Conservation (phyloP, 1,140 invertebrate genomes). For the Euura lappo region DNA sequence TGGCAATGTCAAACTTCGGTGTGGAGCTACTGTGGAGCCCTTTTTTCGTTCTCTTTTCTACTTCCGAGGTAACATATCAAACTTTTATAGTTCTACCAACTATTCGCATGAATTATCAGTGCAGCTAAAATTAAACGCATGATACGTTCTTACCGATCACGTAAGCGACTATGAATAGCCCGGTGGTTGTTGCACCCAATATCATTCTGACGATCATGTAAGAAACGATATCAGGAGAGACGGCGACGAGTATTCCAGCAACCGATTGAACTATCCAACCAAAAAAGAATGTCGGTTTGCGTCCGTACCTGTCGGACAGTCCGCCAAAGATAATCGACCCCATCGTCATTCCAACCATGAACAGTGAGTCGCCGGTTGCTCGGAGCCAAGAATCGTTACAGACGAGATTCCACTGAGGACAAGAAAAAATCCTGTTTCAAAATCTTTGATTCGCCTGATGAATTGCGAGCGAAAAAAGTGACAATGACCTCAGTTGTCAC, state of each 20-base stretch:
- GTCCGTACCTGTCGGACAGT: conserved; percentile 70
- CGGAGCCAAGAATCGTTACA: conserved; percentile 67
- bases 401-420: conserved; percentile 69
- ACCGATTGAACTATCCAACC: conserved; percentile 68
- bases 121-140: background rate
- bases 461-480: background rate
- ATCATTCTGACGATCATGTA: conserved; percentile 67
- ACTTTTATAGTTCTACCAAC: no score
- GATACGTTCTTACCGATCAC: conserved; percentile 65
- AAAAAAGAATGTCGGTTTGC: conserved; percentile 68
- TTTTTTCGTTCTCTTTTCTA: no score
- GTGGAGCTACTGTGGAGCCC: no score
- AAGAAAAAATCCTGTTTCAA: conserved; percentile 27
- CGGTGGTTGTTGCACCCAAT: conserved; percentile 69
- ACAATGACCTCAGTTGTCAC: conserved; percentile 68
- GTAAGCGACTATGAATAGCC: conserved; percentile 73
- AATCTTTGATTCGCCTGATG: no score
- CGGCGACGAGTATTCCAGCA: conserved; percentile 63
- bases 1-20: no score
- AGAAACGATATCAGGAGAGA: conserved; percentile 67
- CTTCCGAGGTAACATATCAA: no score
- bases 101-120: no score
- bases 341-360: conserved; percentile 76
- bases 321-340: conserved; percentile 75
- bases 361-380: conserved; percentile 71